Base-by-base conservation (phyloP, 2,113 vertebrate genomes). In the Myotis davidii region DNA sequence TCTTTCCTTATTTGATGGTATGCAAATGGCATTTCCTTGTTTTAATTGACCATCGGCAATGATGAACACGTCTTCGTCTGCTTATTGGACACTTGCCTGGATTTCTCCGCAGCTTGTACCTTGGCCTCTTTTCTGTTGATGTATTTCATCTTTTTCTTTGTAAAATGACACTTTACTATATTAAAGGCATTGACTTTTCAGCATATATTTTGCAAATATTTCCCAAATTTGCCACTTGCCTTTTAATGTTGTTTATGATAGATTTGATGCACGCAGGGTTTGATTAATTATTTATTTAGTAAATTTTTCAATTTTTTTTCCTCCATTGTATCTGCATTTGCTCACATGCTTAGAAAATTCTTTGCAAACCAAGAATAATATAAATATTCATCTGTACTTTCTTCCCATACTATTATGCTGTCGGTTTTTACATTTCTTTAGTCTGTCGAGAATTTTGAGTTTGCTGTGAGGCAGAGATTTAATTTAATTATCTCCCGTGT, bases 201-300 rank as follows among this genome's bases (percentile, higher is more conserved):
- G 37, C 72, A 85, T 29, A 27, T 32, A 21, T 45, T 94, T 86
- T 94, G 9, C 16, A 89, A 90, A 48, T 78, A 23, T 82, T 85
- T 88, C 54, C 18, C 82, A n/a, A 61, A 18, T 72, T 82, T 81
- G 7, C 77, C 42, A 9, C 82, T 92, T 73, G 67, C 16, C 67
- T 88, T 76, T 93, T 72, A 56, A 88, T 87, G 89, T 88, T 76
- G 16, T n/a, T 82, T 93, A n/a, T 59, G 32, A 45, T 85, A 45
- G 29, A 10, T 70, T 73, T 77, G 76, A 70, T 17, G 23, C 59
- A 42, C 5, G 12, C 72, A 87, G 14, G 3, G 1, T 77, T 74
- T 90, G 64, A 34, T 13, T 21, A 78, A 45, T 56, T 50, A 34
- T 56, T 79, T 90, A 32, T 21, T 84, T 78, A 56, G 42, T 52